Evolutionary conservation across 2,797 vertebrate species (phyloP).

Genomic region (Chaetophractus vellerosus): DNA sequence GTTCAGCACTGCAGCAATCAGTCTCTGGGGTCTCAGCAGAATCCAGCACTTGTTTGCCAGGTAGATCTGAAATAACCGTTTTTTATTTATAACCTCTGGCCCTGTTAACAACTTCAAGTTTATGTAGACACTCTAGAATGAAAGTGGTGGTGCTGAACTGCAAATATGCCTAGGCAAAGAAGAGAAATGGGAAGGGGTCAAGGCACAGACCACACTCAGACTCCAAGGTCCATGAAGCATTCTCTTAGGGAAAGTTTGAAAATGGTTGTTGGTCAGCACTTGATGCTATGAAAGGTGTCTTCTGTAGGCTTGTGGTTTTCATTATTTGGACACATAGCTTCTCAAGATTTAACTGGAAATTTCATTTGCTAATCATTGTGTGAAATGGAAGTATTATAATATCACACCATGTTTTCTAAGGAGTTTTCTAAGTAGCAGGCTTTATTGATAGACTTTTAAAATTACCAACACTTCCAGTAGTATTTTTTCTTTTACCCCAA

Average conservation of each 20-base stretch:
- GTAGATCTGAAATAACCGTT: conserved; percentile 82
- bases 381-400: no score
- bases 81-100: conserved; percentile 85
- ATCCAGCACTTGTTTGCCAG: conserved; percentile 67
- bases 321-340: neutral
- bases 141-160: conserved; percentile 49
- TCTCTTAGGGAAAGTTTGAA: no score
- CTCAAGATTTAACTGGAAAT: no score
- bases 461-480: no score
- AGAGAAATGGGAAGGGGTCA: neutral
- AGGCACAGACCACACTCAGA: neutral
- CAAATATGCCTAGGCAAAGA: conserved; percentile 30
- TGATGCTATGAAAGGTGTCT: neutral
- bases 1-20: no score
- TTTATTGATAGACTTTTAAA: no score
- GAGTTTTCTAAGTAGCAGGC: no score
- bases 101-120: conserved; percentile 82
- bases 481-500: no score
- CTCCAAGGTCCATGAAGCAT: neutral
- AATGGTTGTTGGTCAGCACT: neutral
- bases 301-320: neutral
- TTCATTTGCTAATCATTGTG: no score
- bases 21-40: no score
- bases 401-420: no score
- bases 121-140: conserved; percentile 80